Evolutionary conservation across 2,113 vertebrate genomes (phyloP).

Genomic region (Eudorcas thomsonii): DNA sequence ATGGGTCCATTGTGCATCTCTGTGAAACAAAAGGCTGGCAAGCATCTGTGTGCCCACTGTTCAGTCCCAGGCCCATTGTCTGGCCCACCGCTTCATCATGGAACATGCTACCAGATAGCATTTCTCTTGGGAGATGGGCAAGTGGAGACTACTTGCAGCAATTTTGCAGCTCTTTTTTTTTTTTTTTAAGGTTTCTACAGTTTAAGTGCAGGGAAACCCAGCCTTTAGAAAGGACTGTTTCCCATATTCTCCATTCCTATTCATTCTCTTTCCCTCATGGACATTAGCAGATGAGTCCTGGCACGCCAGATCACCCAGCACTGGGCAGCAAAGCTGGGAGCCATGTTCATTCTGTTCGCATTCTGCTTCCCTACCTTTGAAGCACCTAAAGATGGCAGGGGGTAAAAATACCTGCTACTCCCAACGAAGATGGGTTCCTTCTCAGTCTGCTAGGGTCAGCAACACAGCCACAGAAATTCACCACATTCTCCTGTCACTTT

Average conservation of each 20-base stretch:
- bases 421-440: background rate
- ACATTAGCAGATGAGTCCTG: background rate
- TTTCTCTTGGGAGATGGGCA: background rate
- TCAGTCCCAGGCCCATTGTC: constrained; percentile 48
- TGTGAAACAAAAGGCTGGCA: constrained; percentile 52
- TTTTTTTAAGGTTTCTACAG: background rate
- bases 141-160: background rate
- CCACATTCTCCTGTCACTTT: background rate
- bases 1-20: background rate
- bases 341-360: background rate
- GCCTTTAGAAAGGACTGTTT: background rate
- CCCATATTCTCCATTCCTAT: background rate
- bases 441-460: background rate
- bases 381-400: background rate
- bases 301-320: background rate
- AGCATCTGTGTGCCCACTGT: background rate
- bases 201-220: background rate
- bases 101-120: background rate
- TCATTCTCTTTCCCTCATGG: background rate
- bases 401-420: background rate
- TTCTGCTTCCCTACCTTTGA: background rate
- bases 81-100: background rate
- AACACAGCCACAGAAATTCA: background rate
- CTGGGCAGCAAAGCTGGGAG: background rate
- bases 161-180: background rate